Conservation (phyloP, 2,113 vertebrate species). For the Mus pahari region DNA sequence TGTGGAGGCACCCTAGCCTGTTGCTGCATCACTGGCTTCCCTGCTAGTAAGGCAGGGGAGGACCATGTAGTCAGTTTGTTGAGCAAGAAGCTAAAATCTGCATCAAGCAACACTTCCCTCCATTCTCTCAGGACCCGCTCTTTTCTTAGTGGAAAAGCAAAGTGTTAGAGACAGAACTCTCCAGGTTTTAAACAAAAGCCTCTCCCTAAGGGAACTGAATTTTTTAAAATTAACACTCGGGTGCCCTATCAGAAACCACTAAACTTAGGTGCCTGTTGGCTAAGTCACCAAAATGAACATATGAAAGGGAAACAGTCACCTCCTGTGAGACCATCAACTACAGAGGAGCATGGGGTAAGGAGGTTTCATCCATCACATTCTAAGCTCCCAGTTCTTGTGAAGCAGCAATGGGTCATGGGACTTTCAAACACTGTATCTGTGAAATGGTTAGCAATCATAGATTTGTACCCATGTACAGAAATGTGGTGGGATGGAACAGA, state of each 20-base stretch:
- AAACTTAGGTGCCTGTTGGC: background rate
- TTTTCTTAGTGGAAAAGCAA: background rate
- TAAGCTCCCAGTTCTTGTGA: background rate
- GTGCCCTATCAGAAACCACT: no score
- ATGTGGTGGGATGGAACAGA: background rate
- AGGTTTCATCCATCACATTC: background rate
- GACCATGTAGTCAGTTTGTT: background rate
- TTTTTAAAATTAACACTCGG: accelerated
- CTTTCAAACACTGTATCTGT: background rate
- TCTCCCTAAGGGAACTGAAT: background rate
- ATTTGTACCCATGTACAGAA: no score
- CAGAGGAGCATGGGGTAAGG: background rate
- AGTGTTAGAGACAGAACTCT: background rate
- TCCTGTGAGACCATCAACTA: background rate
- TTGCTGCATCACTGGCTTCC: background rate
- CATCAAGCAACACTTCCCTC: background rate
- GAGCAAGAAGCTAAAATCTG: background rate
- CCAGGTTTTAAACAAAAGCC: background rate
- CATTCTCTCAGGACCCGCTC: background rate
- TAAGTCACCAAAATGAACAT: background rate
- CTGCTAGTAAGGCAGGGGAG: background rate
- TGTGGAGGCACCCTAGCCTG: background rate
- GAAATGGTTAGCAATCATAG: background rate
- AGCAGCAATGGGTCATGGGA: background rate
- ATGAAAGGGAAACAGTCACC: background rate